Conservation (phyloP, 2,797 vertebrate genomes). For the Tapera naevia region DNA sequence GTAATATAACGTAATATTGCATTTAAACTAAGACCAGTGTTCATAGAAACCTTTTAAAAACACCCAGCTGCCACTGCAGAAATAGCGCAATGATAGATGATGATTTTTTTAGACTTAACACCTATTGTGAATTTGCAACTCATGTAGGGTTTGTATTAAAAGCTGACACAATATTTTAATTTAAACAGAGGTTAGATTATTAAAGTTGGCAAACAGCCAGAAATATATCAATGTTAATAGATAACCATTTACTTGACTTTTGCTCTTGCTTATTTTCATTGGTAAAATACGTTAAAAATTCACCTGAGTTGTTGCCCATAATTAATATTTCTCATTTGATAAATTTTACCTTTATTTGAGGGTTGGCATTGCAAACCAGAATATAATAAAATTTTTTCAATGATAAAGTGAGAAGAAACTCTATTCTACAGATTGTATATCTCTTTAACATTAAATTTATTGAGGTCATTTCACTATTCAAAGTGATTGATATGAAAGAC, state of each 20-base stretch:
- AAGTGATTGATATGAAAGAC: not conserved
- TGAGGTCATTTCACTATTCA: not conserved
- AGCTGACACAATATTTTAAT: slow-evolving; percentile 48
- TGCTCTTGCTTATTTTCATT: slow-evolving; percentile 5
- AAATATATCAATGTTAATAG: slow-evolving; percentile 29
- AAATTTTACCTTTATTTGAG: not conserved
- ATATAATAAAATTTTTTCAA: not conserved
- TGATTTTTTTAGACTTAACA: slow-evolving; percentile 64
- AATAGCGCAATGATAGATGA: slow-evolving; percentile 41
- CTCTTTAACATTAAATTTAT: not conserved
- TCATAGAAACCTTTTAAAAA: slow-evolving; percentile 58
- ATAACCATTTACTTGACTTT: slow-evolving; percentile 19
- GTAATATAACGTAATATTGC: slow-evolving; percentile 65
- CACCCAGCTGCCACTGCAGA: slow-evolving; percentile 62
- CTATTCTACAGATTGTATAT: not conserved
- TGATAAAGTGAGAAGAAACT: not conserved
- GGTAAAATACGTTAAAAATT: not conserved
- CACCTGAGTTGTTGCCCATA: not conserved
- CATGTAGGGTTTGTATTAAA: slow-evolving; percentile 40
- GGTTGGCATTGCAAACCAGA: not conserved
- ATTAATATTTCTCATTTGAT: not conserved
- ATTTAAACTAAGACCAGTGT: slow-evolving; percentile 57
- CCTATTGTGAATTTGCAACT: slow-evolving; percentile 31
- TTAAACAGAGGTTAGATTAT: slow-evolving; percentile 60
- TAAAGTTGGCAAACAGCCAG: slow-evolving; percentile 36